Conservation (phyloP, 2,888 invertebrate genomes). For the Rhyacophila evoluta region DNA sequence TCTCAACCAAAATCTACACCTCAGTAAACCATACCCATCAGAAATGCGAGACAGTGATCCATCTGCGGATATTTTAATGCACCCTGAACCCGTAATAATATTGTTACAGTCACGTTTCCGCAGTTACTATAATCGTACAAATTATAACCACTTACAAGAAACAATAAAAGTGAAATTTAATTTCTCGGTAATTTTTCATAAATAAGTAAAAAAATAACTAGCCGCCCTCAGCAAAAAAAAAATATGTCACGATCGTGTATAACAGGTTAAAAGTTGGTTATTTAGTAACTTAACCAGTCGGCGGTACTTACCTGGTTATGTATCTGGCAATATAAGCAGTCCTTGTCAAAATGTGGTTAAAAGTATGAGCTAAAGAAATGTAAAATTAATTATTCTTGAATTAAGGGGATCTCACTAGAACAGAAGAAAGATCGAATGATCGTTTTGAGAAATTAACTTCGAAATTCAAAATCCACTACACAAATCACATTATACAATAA, state of each 20-base stretch:
- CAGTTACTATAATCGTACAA: neutral
- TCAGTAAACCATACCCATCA: too few species aligned
- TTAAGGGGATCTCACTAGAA: too few species aligned
- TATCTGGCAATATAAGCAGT: neutral
- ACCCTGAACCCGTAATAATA: too few species aligned
- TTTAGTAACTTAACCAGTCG: neutral
- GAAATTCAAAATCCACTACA: too few species aligned
- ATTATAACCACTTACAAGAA: neutral
- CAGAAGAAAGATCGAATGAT: too few species aligned
- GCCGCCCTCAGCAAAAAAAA: neutral
- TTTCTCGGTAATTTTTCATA: neutral
- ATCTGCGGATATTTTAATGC: too few species aligned
- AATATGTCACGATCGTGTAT: neutral
- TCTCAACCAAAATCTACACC: too few species aligned
- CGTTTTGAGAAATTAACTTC: too few species aligned
- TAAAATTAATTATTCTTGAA: too few species aligned
- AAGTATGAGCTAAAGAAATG: neutral
- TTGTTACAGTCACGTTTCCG: neutral
- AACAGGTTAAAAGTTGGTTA: conserved; percentile 2
- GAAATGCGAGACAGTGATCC: too few species aligned
- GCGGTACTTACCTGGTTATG: too few species aligned
- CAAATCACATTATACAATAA: too few species aligned
- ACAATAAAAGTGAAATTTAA: conserved; percentile 22
- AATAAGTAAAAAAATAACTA: neutral
- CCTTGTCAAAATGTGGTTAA: neutral